phyloP scores from a whole-genome alignment of 2,888 invertebrate genomes.

The Nomada ruficornis region DNA sequence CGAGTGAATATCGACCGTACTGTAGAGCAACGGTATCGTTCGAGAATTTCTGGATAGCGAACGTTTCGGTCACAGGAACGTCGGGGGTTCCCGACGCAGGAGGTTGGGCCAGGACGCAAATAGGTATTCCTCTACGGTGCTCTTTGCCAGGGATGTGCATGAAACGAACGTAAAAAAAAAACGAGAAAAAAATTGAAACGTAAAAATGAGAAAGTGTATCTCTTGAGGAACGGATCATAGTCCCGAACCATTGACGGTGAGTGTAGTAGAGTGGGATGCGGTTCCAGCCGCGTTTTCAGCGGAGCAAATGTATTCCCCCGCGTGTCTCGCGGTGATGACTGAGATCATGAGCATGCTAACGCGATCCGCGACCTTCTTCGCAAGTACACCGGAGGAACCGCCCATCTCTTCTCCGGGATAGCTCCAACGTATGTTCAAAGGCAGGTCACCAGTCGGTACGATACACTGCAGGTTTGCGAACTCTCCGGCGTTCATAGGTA shows the following conservation, averaged over 20 bases:
- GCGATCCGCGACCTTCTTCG: slow-evolving; percentile 85
- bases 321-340: slow-evolving; percentile 86
- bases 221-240: slow-evolving; percentile 64
- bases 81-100: slow-evolving; percentile 17
- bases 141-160: slow-evolving; percentile 64
- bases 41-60: not conserved
- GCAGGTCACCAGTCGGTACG: slow-evolving; percentile 89
- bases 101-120: slow-evolving; percentile 12
- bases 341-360: slow-evolving; percentile 89
- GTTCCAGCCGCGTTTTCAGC: slow-evolving; percentile 84
- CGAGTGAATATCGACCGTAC: not conserved
- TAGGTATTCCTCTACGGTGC: slow-evolving; percentile 56
- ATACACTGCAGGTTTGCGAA: slow-evolving; percentile 86
- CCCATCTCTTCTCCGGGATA: slow-evolving; percentile 84
- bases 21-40: not conserved
- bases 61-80: not conserved
- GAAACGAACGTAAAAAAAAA: slow-evolving; percentile 28
- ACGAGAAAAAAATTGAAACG: slow-evolving; percentile 39
- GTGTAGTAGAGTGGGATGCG: slow-evolving; percentile 81
- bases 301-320: slow-evolving; percentile 85
- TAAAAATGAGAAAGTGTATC: slow-evolving; percentile 43
- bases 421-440: slow-evolving; percentile 90
- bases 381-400: slow-evolving; percentile 82
- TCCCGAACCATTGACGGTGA: slow-evolving; percentile 85
- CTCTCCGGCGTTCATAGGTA: slow-evolving; percentile 87